Base-by-base conservation (phyloP, 2,797 vertebrate genomes). In the Meda fulgida region DNA sequence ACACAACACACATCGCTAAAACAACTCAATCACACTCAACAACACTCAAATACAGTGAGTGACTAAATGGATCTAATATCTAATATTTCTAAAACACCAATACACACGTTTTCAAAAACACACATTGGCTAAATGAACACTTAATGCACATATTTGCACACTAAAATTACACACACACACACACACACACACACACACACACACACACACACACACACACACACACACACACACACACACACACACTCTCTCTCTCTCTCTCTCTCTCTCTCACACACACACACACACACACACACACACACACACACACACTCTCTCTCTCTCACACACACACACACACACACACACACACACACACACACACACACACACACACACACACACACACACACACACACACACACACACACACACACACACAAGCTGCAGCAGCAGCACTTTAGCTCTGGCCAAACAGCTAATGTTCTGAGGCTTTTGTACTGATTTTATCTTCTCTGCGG, bases 401-500 rank as follows among this genome's bases (percentile, higher is more conserved):
- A 63, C 63, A n/a, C 48, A 36, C 46, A 46, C 43, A 53, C 31
- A 31, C 38, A 86, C 80, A 60, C 53, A 63, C 46, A 55, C 31
- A 58, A 19, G 31, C 58, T 51, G 34, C 6, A 38, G 36, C n/a
- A 69, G 60, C 16, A 77, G 75, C 83, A 84, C 75, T 69, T 84
- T 67, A 69, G 60, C 16, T 78, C 48, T 65, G 71, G 58, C 55
- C 36, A 26, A 60, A 77, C 31, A 55, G 60, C 82, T 77, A 76
- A 77, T 78, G 75, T 84, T 84, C 66, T 48, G 89, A 83, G 79
- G 89, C 84, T 89, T 89, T 87, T 87, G 75, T 89, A 94, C 91
- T 81, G 92, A 94, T 95, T 90, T 94, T 93, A 95, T 95, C 94
- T 95, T 93, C 94, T 95, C 92, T 91, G 84, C 43, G 89, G 91